These are phyloP conservation scores for Diarsia dahlii DNA, from an alignment of 2,888 invertebrate genomes.

Conservation along the genomic window DNA sequence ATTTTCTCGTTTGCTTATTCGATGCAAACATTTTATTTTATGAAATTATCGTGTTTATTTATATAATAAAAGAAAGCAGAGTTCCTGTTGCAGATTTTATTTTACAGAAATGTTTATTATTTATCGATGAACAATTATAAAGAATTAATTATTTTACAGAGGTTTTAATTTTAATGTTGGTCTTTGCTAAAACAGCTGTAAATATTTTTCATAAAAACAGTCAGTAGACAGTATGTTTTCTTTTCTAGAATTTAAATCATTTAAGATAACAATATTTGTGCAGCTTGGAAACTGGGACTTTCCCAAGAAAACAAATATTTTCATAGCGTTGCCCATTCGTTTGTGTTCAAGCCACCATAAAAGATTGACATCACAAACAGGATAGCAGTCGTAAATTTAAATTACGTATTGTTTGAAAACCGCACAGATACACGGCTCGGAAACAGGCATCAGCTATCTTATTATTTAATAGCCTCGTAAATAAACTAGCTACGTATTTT, in stretches of 20 bases:
- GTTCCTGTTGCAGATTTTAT: neutral
- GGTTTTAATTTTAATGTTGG: neutral
- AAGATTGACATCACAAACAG: constrained; percentile 40
- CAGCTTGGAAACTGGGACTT: neutral
- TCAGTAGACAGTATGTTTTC: neutral
- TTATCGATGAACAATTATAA: neutral
- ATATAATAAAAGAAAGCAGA: neutral
- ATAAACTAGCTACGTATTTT: constrained; percentile 11
- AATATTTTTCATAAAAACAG: neutral
- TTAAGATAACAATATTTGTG: neutral
- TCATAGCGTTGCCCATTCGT: neutral
- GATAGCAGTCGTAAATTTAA: constrained; percentile 42
- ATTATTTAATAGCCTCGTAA: constrained; percentile 19
- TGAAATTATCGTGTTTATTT: neutral
- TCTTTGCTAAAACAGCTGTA: neutral
- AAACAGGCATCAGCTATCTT: constrained; percentile 1
- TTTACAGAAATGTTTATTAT: neutral
- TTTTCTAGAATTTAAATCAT: neutral
- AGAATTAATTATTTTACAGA: neutral
- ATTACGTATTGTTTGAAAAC: constrained; percentile 43
- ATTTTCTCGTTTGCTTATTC: neutral
- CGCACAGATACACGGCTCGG: neutral
- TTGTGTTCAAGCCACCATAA: constrained; percentile 12
- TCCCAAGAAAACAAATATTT: neutral
- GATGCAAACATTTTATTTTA: neutral